Conservation (phyloP, 1,140 invertebrate species). For the Potamilus streckersoni region DNA sequence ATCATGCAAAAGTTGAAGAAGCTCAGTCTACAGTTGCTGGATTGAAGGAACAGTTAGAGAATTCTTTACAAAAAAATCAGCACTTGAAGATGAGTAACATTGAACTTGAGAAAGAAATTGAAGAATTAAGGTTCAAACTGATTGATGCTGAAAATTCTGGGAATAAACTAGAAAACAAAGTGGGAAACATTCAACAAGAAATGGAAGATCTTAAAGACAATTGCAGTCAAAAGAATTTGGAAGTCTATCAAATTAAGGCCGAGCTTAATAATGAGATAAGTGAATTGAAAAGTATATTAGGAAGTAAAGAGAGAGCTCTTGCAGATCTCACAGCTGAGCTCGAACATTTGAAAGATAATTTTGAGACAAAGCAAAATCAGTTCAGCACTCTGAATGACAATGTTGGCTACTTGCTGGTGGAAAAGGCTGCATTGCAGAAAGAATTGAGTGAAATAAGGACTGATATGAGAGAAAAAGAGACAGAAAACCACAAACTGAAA, state of each 20-base stretch:
- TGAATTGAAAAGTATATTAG: background rate
- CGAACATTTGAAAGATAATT: constrained; percentile 5
- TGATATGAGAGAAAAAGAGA: too few relatives aligned
- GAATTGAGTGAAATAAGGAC: too few relatives aligned
- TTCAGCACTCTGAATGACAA: too few relatives aligned
- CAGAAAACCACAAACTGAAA: too few relatives aligned
- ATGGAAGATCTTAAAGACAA: constrained; percentile 12
- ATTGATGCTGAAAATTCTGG: background rate
- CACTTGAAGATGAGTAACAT: background rate
- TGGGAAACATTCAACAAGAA: constrained; percentile 5
- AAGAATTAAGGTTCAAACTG: background rate
- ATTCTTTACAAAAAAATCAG: background rate
- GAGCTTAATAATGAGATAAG: constrained; percentile 1
- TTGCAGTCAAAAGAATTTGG: constrained; percentile 1
- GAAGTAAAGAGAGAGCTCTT: constrained; percentile 7
- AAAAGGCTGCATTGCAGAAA: too few relatives aligned
- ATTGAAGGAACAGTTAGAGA: background rate
- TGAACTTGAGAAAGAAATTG: background rate
- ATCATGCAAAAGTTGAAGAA: background rate
- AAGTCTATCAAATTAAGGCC: background rate
- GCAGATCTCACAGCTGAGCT: constrained; percentile 5
- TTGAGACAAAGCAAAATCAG: background rate
- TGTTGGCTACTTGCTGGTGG: too few relatives aligned
- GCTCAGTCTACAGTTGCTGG: background rate
- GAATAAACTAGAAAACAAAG: background rate